Conservation (phyloP, 2,113 vertebrate species). For the Leptobrachium ailaonicum region DNA sequence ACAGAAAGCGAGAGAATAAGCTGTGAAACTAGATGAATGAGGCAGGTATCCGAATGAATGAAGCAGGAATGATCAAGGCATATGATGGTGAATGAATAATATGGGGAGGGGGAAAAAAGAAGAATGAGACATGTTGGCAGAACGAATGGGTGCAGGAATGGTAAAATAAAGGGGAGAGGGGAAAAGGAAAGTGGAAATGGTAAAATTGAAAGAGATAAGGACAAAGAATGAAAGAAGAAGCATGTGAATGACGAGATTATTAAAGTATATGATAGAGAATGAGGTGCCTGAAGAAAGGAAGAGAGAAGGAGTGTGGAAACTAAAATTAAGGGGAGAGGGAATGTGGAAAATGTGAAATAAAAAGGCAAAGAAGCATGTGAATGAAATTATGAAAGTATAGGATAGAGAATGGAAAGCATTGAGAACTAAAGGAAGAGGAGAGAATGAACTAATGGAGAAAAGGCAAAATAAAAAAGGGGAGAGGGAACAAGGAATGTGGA, state of each 20-base stretch:
- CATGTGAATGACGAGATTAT: too few species aligned
- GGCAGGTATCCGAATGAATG: neutral
- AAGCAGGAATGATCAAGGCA: neutral
- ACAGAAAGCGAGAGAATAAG: slow-evolving; percentile 1
- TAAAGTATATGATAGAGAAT: too few species aligned
- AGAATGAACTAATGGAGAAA: neutral
- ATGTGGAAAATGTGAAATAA: too few species aligned
- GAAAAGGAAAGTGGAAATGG: neutral
- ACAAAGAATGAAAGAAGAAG: too few species aligned
- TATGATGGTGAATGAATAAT: neutral
- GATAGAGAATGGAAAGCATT: neutral
- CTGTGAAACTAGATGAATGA: too few species aligned
- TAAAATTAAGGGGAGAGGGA: too few species aligned
- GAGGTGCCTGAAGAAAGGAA: neutral
- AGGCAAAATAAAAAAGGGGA: too few species aligned
- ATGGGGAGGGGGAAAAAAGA: neutral
- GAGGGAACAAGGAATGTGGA: too few species aligned
- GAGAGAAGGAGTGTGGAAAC: too few species aligned
- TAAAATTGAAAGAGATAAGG: too few species aligned
- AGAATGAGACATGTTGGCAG: too few species aligned
- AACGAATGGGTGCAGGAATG: too few species aligned
- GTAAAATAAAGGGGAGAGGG: neutral
- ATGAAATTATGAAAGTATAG: neutral
- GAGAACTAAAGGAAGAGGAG: neutral
- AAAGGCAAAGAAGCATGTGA: neutral